Percentiles rank a stretch among this genome's conserved stretches.
Evolutionary conservation across 2,888 invertebrate species (phyloP).

Genomic region (Lasius fuliginosus): DNA sequence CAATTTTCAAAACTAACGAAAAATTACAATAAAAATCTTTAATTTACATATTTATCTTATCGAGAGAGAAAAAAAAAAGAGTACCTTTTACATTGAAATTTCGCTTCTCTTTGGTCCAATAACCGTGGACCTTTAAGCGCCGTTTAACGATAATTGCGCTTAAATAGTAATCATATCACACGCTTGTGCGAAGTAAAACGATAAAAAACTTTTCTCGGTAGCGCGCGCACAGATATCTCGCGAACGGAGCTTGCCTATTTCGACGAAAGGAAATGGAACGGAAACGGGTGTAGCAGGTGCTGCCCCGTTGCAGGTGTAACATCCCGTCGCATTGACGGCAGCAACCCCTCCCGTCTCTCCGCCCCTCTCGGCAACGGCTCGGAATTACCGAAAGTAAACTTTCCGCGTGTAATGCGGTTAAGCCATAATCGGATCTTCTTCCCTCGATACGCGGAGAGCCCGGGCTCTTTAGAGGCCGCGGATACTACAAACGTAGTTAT

Average conservation of each 20-base stretch:
- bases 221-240: background rate
- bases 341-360: background rate
- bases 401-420: conserved; percentile 77
- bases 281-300: conserved; percentile 67
- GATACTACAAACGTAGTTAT: conserved; percentile 50
- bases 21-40: conserved; percentile 1
- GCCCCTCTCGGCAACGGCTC: conserved; percentile 38
- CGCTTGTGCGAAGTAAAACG: background rate
- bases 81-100: background rate
- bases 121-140: background rate
- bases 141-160: background rate
- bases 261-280: conserved; percentile 46
- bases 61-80: background rate
- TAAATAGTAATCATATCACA: background rate
- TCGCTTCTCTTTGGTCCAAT: background rate
- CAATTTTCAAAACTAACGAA: background rate
- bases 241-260: conserved; percentile 15
- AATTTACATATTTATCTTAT: background rate
- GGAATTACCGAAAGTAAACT: conserved; percentile 77
- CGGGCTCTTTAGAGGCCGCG: conserved; percentile 62
- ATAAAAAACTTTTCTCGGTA: conserved; percentile 24
- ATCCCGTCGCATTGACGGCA: conserved; percentile 40
- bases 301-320: conserved; percentile 67
- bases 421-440: conserved; percentile 76
- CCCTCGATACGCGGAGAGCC: conserved; percentile 67